A percentile compares a stretch with the other conserved stretches of the same genome.
phyloP scores from a whole-genome alignment of 2,113 vertebrate genomes.

The Myiopsitta monachus region DNA sequence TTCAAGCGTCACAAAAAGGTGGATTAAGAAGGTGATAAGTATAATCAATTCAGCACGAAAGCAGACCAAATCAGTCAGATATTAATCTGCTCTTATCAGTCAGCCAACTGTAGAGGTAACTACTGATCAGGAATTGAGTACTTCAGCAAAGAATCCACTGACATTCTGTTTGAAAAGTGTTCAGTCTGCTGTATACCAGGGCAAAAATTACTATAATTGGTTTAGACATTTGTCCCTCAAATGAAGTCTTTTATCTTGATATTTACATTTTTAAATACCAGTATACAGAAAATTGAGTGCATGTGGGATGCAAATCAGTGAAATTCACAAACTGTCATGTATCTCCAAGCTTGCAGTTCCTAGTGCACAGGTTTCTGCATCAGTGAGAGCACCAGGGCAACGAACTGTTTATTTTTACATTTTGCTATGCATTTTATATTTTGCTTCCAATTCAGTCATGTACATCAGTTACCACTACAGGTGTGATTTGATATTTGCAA shows the following conservation, averaged over 20 bases:
- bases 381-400: background rate
- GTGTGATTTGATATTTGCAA: background rate
- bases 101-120: background rate
- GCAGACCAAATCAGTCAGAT: background rate
- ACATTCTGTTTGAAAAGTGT: background rate
- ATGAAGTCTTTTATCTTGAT: background rate
- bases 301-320: background rate
- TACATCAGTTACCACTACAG: background rate
- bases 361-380: background rate
- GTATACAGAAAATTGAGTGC: background rate
- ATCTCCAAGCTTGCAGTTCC: background rate
- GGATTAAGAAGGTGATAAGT: background rate
- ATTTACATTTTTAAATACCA: background rate
- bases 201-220: background rate
- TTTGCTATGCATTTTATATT: background rate
- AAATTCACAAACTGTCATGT: background rate
- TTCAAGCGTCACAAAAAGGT: background rate
- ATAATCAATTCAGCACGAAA: background rate
- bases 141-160: background rate
- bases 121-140: background rate
- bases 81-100: background rate
- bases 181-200: background rate
- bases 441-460: background rate
- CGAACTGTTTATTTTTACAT: background rate
- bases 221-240: background rate